Evolutionary conservation across 1,140 invertebrate genomes (phyloP), one percentile per base, ranked within the genome.

Genomic region (Steinernema feltiae): DNA sequence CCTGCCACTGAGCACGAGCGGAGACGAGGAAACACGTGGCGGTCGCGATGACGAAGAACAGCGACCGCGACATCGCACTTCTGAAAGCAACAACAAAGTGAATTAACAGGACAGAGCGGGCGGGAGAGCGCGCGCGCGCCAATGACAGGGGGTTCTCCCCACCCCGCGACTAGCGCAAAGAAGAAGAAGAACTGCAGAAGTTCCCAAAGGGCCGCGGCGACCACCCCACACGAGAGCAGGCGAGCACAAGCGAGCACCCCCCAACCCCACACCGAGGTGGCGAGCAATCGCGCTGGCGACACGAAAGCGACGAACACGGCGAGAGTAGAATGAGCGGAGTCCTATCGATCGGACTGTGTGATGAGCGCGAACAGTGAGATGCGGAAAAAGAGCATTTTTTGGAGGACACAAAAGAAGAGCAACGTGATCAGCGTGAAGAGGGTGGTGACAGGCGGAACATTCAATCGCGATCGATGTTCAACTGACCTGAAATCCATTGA

Each of bases 1-100:
- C 24, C 53, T 63, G 53, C 53, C 53, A 63, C 24, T 63, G 53
- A 3, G 53, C 53, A 3, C 53, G 12, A 27, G 53, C 53, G 53
- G 53, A 63, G 15, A 63, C 53, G 53, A 27, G 53, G 24, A 63
- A 63, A 63, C 53, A 63, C 53, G 53, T 63, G 53, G 53, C 53
- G 3, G 53, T 27, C 3, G 53, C 53, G 53, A 63, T 21, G 12
- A 63, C 7, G 53, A n/a, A 12, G 15, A 63, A 12, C 53, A 63
- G 24, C 53, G 53, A 63, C 53, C 53, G 53, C 53, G 24, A 63
- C 53, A 63, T 63, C 53, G 35, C 35, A 41, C 35, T 41, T 18
- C 35, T 41, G 35, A 7, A 41, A 41, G 7, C 7, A 63, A 12
- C 12, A 63, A 63, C 7, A 15, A 21, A 15, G 53, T 15, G 24